Evolutionary conservation across 2,113 vertebrate genomes (phyloP), one percentile per base, ranked within the genome.

Genomic region (Sorex araneus): DNA sequence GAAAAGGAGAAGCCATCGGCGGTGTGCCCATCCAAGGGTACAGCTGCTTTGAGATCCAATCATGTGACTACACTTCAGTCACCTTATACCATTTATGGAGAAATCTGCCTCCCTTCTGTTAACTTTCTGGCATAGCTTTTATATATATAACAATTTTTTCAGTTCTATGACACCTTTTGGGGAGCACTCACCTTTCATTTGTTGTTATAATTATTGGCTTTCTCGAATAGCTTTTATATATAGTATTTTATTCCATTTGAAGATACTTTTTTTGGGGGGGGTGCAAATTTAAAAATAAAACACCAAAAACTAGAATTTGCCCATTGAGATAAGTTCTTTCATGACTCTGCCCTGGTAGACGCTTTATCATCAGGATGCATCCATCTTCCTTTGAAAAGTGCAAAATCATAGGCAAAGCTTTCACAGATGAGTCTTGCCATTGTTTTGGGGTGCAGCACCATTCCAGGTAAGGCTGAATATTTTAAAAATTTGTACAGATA

Each of bases 331-430:
- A 97, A 40, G 78, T 11, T 40, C 86, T 64, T 74, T 36, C 25
- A 15, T 88, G 69, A 74, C 73, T 47, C 12, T 87, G n/a, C 64
- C 79, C 88, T 85, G 60, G 66, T 12, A 1, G 71, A 47, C 88
- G 36, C 60, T 69, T 90, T 96, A 96, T 96, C 96, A n/a, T 78
- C 67, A 87, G 93, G 94, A 96, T 82, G 91, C 96, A 94, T 40
- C 67, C 81, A 57, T 70, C 77, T 97, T 95, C 95, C 95, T 94
- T n/a, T 71, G 67, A 19, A 64, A 87, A 94, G 91, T 81, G 87
- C 80, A 0, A 1, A 34, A 11, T 81, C 84, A 91, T 19, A 75
- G 7, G 54, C 77, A 21, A 78, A 80, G 64, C 64, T 63, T 30
- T 21, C 57, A 60, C 57, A 60, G 57, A 54, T 4, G 40, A 92